Base-by-base conservation (phyloP, 2,113 vertebrate genomes). In the Synodontis membranacea region DNA sequence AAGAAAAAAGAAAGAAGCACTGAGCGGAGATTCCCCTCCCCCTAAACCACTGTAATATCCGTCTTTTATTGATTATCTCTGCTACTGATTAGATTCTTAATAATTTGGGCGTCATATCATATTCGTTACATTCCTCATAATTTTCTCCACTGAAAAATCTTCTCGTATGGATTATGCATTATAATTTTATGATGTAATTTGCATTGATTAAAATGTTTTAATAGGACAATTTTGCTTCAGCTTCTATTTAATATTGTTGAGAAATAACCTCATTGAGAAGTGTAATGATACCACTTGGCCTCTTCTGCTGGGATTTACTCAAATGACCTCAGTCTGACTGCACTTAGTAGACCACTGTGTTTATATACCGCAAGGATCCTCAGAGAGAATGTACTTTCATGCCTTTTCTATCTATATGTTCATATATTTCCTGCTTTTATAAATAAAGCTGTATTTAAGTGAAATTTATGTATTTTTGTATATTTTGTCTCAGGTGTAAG, bases 401-500 rank as follows among this genome's bases (percentile, higher is more conserved):
- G 80, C 48, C 76, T 58, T 84, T 88, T 17, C 42, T 86, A 70
- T 85, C 28, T 46, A 74, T 64, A 70, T 87, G 39, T 87, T 54
- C 72, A 58, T 81, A 39, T 82, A n/a, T 80, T 85, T 82, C 15
- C 48, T 87, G 37, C 62, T 83, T 34, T 83, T 37, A 75, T 82
- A 39, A 89, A 89, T 89, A 89, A 89, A 89, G 74, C 86, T 89
- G 60, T 76, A 80, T 86, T 88, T 64, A 74, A 86, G 58, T 84
- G 7, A 52, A 86, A 60, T 84, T 56, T 62, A 89, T 89, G 89
- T 31, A 58, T 88, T 88, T 84, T 88, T 84, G 86, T 80, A 86
- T 86, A 86, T 88, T 90, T 86, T 90, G 80, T 89, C 56, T 60
- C 37, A 76, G 56, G 11, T 66, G 19, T 81, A 84, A 84, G 11